Percentiles rank a stretch among this genome's conserved stretches.
phyloP scores from a whole-genome alignment of 2,888 invertebrate genomes.

The Pyrgus malvae region DNA sequence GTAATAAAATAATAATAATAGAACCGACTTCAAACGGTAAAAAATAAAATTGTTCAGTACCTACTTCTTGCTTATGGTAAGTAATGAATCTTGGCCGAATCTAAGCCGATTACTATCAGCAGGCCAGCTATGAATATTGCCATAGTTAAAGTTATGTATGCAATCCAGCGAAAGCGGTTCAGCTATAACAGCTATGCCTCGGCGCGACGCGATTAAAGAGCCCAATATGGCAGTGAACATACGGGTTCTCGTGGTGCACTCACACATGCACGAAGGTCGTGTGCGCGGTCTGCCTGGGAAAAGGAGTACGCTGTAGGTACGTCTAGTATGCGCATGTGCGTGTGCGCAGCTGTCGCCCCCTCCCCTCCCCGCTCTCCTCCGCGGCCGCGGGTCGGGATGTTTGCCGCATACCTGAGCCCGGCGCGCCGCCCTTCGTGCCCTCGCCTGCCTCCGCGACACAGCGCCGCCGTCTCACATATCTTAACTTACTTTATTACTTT shows the following conservation, averaged over 20 bases:
- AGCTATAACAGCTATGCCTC: slow-evolving; percentile 8
- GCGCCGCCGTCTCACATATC: not conserved
- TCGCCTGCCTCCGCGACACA: slow-evolving; percentile 5
- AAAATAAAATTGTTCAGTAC: too few relatives aligned
- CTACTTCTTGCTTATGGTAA: too few relatives aligned
- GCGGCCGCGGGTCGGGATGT: slow-evolving; percentile 26
- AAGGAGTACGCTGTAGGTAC: too few relatives aligned
- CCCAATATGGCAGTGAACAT: slow-evolving; percentile 32
- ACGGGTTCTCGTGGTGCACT: slow-evolving; percentile 21
- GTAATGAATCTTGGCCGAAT: too few relatives aligned
- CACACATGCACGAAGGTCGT: slow-evolving; percentile 26
- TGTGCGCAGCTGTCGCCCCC: slow-evolving; percentile 52
- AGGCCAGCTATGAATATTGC: too few relatives aligned
- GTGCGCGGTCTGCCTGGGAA: slow-evolving; percentile 39
- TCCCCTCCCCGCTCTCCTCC: slow-evolving; percentile 21
- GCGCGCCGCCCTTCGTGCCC: slow-evolving; percentile 22
- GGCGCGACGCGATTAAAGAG: slow-evolving; percentile 23
- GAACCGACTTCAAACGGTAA: too few relatives aligned
- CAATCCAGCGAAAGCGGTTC: slow-evolving; percentile 33
- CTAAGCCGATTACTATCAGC: too few relatives aligned
- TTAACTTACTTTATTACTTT: slow-evolving; percentile 8
- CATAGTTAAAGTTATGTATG: slow-evolving; percentile 29
- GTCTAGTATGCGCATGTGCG: slow-evolving; percentile 44
- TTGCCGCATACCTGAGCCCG: slow-evolving; percentile 29
- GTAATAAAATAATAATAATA: too few relatives aligned